Conservation (phyloP, 2,888 invertebrate genomes). For the Pheosia gnoma region DNA sequence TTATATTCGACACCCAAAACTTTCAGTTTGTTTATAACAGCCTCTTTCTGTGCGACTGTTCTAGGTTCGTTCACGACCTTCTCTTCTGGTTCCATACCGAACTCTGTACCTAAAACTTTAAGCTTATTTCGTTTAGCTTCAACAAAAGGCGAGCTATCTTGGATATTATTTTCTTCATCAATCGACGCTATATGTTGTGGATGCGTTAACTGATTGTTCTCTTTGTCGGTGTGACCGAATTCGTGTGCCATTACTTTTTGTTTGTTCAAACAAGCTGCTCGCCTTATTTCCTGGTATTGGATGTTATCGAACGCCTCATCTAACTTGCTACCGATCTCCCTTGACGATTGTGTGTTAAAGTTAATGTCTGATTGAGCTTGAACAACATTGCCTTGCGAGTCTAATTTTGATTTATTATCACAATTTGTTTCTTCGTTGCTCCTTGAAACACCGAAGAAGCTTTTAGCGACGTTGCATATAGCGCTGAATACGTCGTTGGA, state of each 20-base stretch:
- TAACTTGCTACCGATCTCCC: constrained; percentile 63
- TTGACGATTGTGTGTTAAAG: constrained; percentile 47
- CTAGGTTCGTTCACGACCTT: constrained; percentile 45
- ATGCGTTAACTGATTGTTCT: constrained; percentile 57
- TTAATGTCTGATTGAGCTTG: constrained; percentile 41
- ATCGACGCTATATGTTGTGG: constrained; percentile 40
- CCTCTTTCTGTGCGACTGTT: constrained; percentile 83
- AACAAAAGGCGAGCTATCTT: constrained; percentile 51
- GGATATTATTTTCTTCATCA: constrained; percentile 64
- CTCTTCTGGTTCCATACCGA: constrained; percentile 38
- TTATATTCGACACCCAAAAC: constrained; percentile 86
- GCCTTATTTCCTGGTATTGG: constrained; percentile 65
- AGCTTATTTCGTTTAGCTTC: constrained; percentile 69
- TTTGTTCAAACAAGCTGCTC: constrained; percentile 76
- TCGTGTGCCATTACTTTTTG: constrained; percentile 81
- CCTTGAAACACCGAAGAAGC: constrained; percentile 59
- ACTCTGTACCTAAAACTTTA: constrained; percentile 66
- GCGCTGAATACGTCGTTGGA: constrained; percentile 62
- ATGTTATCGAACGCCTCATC: constrained; percentile 57
- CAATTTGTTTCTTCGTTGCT: constrained; percentile 45
- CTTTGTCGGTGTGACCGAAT: constrained; percentile 64
- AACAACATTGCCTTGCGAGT: constrained; percentile 69
- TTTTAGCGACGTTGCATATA: constrained; percentile 69
- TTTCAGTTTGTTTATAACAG: constrained; percentile 85
- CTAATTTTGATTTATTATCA: constrained; percentile 64